phyloP scores from a whole-genome alignment of 2,113 vertebrate species.

The Mungos mungo region DNA sequence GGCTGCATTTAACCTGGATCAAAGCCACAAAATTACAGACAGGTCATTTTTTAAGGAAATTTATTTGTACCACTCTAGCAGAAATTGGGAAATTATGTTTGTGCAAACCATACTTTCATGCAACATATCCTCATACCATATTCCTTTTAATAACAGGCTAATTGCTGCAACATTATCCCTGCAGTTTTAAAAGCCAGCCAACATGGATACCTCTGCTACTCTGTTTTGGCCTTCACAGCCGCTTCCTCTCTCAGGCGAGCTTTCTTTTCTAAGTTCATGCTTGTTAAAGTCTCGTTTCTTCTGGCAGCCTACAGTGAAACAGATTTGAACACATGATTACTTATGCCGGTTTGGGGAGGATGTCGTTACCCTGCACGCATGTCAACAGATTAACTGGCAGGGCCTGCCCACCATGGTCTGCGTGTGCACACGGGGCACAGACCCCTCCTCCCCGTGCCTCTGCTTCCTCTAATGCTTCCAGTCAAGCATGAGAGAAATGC shows the following conservation, averaged over 20 bases:
- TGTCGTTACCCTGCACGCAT: neutral
- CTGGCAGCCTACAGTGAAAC: conserved; percentile 84
- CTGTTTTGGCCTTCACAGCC: conserved; percentile 69
- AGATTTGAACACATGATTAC: conserved; percentile 14
- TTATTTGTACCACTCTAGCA: conserved; percentile 66
- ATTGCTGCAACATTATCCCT: neutral
- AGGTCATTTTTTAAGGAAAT: conserved; percentile 64
- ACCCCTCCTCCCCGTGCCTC: neutral
- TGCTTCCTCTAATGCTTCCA: neutral
- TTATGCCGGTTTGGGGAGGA: neutral
- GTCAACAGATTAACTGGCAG: neutral
- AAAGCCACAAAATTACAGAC: conserved; percentile 40
- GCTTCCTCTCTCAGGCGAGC: conserved; percentile 85
- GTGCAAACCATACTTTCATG: neutral
- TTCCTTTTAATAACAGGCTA: neutral
- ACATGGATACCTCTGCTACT: conserved; percentile 32
- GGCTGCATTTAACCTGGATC: conserved; percentile 25
- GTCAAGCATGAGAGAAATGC: neutral
- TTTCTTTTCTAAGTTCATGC: conserved; percentile 90
- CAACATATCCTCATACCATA: neutral
- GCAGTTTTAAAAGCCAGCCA: conserved; percentile 27
- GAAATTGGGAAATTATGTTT: neutral
- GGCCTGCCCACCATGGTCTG: neutral
- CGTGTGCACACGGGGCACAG: neutral
- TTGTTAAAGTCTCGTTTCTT: conserved; percentile 87